phyloP scores from a whole-genome alignment of 2,113 vertebrate genomes.

The Progne subis region DNA sequence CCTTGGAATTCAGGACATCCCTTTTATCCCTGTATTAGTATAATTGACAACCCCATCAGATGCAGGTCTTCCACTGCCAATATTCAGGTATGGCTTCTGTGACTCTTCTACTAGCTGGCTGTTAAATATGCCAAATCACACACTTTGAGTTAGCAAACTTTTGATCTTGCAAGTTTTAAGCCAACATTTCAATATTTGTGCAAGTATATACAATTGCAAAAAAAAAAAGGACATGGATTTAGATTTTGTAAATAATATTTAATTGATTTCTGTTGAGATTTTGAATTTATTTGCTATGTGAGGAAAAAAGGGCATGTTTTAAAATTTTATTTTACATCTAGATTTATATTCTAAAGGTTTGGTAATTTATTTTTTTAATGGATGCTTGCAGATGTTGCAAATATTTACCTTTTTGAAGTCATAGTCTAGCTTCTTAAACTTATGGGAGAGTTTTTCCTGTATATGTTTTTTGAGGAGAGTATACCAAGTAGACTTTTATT shows the following conservation, averaged over 20 bases:
- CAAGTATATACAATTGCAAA: neutral
- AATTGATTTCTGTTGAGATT: neutral
- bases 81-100: neutral
- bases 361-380: neutral
- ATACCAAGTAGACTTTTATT: neutral
- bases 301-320: neutral
- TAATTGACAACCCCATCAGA: neutral
- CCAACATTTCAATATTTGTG: neutral
- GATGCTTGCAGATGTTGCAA: neutral
- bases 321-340: neutral
- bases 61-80: neutral
- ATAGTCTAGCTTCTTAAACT: neutral
- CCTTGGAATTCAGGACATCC: neutral
- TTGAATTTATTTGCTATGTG: neutral
- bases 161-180: neutral
- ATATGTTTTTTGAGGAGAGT: neutral
- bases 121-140: neutral
- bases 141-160: neutral
- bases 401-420: neutral
- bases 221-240: neutral
- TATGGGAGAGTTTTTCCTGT: neutral
- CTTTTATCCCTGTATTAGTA: neutral
- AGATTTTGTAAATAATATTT: neutral
- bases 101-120: neutral
- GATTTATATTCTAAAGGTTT: neutral